Percentiles rank a stretch among this genome's conserved stretches.
Evolutionary conservation across 1,140 invertebrate species (phyloP).

Genomic region (Drosophila novamexicana): DNA sequence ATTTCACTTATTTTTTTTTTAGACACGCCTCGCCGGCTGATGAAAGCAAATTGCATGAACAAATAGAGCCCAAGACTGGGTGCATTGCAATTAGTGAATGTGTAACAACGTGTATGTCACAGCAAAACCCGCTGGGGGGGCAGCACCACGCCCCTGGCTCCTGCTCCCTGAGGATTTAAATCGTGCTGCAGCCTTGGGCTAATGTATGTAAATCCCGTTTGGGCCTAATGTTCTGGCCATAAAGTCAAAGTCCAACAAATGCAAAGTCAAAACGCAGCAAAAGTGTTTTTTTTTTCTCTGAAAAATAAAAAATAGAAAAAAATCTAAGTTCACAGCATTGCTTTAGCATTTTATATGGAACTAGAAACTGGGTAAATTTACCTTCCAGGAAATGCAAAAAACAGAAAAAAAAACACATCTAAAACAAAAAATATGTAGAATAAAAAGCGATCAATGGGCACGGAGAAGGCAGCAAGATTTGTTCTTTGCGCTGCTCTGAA

Average conservation of each 20-base stretch:
- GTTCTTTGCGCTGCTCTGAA: slow-evolving; percentile 57
- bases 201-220: slow-evolving; percentile 9
- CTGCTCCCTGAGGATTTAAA: background rate
- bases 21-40: slow-evolving; percentile 57
- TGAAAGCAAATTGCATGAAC: slow-evolving; percentile 63
- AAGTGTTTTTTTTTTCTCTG: slow-evolving; percentile 15
- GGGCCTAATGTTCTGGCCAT: slow-evolving; percentile 44
- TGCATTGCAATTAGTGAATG: slow-evolving; percentile 45
- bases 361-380: slow-evolving; percentile 26
- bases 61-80: slow-evolving; percentile 31
- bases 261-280: slow-evolving; percentile 73
- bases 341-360: slow-evolving; percentile 36
- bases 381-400: slow-evolving; percentile 48
- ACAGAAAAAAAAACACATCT: slow-evolving; percentile 10
- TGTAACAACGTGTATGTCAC: slow-evolving; percentile 3
- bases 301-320: slow-evolving; percentile 6
- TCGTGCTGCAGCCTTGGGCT: background rate
- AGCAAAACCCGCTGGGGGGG: slow-evolving; percentile 13
- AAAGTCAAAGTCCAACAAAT: slow-evolving; percentile 77
- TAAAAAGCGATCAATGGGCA: slow-evolving; percentile 5
- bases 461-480: background rate
- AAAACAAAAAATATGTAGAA: background rate
- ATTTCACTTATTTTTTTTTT: slow-evolving; percentile 37
- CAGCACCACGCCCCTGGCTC: no score
- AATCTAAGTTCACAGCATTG: slow-evolving; percentile 31